These are phyloP conservation scores for Plestiodon gilberti DNA, from an alignment of 2,113 vertebrate species.

Conservation along the genomic window DNA sequence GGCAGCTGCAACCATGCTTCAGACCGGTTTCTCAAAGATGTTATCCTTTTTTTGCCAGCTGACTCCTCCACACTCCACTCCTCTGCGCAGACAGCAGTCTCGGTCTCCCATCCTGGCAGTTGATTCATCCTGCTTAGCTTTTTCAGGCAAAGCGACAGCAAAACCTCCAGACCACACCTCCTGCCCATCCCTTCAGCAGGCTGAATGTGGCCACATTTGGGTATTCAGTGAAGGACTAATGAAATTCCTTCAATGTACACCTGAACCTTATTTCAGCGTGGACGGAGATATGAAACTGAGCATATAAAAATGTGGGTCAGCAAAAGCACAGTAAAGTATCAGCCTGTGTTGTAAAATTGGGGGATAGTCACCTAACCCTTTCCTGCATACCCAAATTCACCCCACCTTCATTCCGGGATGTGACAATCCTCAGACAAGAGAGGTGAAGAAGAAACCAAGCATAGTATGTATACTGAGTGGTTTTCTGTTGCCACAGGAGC, in stretches of 20 bases:
- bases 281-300: too few relatives aligned
- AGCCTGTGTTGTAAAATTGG: neutral
- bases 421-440: neutral
- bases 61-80: too few relatives aligned
- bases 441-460: neutral
- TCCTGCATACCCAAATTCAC: neutral
- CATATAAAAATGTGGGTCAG: neutral
- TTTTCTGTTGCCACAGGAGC: constrained; percentile 4
- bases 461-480: too few relatives aligned
- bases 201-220: neutral
- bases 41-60: too few relatives aligned
- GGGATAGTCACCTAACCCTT: neutral
- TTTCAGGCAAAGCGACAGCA: too few relatives aligned
- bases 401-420: neutral
- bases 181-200: neutral
- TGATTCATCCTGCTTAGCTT: too few relatives aligned
- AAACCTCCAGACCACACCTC: too few relatives aligned
- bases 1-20: too few relatives aligned
- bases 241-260: neutral
- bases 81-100: too few relatives aligned
- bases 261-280: neutral
- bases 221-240: neutral
- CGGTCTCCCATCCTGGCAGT: too few relatives aligned
- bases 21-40: too few relatives aligned
- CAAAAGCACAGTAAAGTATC: neutral